phyloP scores from a whole-genome alignment of 2,888 invertebrate species.

The Meiosimyza platycephala region DNA sequence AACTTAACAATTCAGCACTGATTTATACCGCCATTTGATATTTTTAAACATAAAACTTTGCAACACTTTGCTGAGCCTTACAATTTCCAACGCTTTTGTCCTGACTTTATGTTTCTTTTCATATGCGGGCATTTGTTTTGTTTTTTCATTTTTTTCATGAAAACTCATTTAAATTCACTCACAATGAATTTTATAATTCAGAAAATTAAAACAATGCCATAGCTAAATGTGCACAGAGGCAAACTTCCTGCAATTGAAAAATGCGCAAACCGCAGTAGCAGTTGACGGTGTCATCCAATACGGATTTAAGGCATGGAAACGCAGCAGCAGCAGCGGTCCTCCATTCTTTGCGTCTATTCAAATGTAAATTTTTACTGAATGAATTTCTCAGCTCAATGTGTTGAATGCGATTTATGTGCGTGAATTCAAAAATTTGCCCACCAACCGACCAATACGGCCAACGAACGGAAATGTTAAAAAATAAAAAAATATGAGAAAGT shows the following conservation, averaged over 20 bases:
- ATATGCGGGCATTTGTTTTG: neutral
- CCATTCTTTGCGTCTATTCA: conserved; percentile 29
- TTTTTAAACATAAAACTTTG: conserved; percentile 15
- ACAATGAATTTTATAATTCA: conserved; percentile 34
- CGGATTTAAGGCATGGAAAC: neutral
- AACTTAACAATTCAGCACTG: conserved; percentile 11
- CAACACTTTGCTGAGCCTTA: neutral
- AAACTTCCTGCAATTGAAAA: conserved; percentile 53
- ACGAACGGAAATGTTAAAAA: neutral
- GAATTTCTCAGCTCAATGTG: conserved; percentile 17
- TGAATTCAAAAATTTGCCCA: conserved; percentile 10
- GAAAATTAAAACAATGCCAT: conserved; percentile 48
- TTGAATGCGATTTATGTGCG: conserved; percentile 19
- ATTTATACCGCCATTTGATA: conserved; percentile 13
- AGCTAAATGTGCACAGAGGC: conserved; percentile 55
- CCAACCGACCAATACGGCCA: neutral
- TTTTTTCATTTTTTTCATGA: neutral
- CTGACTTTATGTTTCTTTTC: too few relatives aligned
- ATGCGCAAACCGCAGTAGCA: conserved; percentile 2
- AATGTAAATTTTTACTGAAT: conserved; percentile 28
- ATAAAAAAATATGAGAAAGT: neutral
- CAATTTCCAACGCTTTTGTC: too few relatives aligned
- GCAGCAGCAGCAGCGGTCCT: neutral
- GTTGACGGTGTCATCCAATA: neutral
- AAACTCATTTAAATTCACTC: conserved; percentile 35